Evolutionary conservation across 2,888 invertebrate species (phyloP), one percentile per base, ranked within the genome.

Genomic region (Encarsia formosa): DNA sequence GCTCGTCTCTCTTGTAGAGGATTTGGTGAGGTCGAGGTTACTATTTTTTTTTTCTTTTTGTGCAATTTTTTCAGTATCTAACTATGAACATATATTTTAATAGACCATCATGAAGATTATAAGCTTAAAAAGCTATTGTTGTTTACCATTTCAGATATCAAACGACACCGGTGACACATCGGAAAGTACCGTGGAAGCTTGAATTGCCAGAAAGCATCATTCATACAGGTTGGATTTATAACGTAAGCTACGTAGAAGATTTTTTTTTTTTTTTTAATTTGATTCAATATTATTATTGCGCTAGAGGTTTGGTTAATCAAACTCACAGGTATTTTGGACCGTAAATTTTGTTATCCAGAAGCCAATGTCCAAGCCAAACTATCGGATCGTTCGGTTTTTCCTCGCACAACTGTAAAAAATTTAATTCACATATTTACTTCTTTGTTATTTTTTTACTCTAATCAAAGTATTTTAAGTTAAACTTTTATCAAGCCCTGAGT

Each of bases 381-480:
- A 91, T 75, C 0, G 91, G 91, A 70, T 91, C 87, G 1, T 78
- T 75, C 0, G 91, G 91, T 58, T 85, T 85, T 63, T 80, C 79
- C 75, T 82, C 72, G 63, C 85, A 85, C 22, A 90, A 75, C 64
- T 86, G 80, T 1, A 16, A 20, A 34, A n/a, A 29, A 9, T 29
- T 29, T 29, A 29, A 29, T 29, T 8, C 29, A 29, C 8, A 29
- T 29, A 29, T 13, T 13, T 13, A 29, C 8, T 29, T n/a, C 39
- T 4, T 11, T 11, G 5, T 34, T 43, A 22, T 26, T n/a, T 11
- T 24, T 13, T 18, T 13, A n/a, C 29, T 8, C 5, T 9, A 40
- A 9, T 40, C 24, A 40, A 9, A 40, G 20, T 39, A 23, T 34
- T 8, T 15, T n/a, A 26, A 34, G 34, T 49, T 67, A 59, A 72